These are phyloP conservation scores for Numida meleagris DNA, from an alignment of 2,113 vertebrate species.

Conservation along the genomic window DNA sequence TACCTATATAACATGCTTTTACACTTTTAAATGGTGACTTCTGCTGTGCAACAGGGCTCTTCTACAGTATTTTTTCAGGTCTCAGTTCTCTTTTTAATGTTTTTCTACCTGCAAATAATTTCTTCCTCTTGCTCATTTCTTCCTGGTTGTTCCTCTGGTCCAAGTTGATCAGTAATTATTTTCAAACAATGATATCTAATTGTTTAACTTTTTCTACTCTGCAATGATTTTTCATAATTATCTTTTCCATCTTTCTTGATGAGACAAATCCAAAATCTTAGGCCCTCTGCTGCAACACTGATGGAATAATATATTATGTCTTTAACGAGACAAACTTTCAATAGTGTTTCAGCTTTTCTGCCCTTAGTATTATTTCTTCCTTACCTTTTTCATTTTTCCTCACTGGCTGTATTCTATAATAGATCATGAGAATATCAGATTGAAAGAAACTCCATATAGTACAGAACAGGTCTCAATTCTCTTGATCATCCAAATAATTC, in stretches of 20 bases:
- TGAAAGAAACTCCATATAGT: neutral
- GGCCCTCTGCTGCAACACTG: rapidly evolving
- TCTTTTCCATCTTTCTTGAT: neutral
- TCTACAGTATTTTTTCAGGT: neutral
- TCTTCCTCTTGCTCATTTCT: neutral
- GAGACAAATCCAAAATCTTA: neutral
- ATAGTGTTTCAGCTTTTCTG: neutral
- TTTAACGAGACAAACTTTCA: neutral
- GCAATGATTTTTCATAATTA: neutral
- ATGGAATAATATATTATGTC: neutral
- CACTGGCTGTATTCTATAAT: rapidly evolving
- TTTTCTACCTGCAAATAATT: neutral
- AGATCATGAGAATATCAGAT: neutral
- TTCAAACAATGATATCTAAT: neutral
- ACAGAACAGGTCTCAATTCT: neutral
- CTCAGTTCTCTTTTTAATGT: neutral
- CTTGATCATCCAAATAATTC: neutral
- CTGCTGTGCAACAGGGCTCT: neutral
- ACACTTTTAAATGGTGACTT: neutral
- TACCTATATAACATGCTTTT: neutral
- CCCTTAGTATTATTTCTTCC: neutral
- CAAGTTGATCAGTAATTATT: neutral
- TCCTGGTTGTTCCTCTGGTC: neutral
- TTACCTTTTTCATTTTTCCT: neutral
- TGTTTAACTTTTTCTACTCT: neutral